phyloP scores from a whole-genome alignment of 2,113 vertebrate species.

The Fukomys damarensis region DNA sequence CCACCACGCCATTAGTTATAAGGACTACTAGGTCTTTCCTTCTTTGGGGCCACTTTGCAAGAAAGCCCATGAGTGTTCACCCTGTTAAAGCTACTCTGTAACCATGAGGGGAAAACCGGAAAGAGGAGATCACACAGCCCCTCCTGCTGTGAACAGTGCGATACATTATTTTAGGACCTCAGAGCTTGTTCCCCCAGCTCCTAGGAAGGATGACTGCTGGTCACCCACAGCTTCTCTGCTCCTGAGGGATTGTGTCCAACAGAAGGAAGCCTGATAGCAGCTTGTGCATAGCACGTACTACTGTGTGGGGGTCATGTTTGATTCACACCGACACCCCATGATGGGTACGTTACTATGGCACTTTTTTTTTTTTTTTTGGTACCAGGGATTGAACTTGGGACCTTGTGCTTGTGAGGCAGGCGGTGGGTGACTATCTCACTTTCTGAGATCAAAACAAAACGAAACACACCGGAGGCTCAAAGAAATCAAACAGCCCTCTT shows the following conservation, averaged over 20 bases:
- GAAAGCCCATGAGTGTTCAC: neutral
- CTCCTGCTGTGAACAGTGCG: neutral
- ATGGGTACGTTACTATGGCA: no score
- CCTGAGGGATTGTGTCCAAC: neutral
- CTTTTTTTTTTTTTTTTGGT: no score
- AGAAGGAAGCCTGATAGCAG: neutral
- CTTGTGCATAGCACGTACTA: neutral
- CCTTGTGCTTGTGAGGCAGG: no score
- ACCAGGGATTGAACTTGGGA: no score
- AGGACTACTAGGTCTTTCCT: neutral
- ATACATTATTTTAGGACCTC: neutral
- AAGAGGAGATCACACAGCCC: neutral
- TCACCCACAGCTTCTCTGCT: neutral
- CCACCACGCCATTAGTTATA: neutral
- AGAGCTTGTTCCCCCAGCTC: neutral
- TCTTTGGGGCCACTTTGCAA: neutral
- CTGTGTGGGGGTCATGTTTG: rapidly evolving
- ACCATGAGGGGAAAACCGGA: no score
- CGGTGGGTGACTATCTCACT: neutral
- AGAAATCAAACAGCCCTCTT: neutral
- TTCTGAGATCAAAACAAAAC: neutral
- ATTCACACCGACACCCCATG: neutral
- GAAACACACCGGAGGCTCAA: neutral
- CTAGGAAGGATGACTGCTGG: neutral
- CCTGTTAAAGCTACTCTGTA: neutral